A percentile compares a stretch with the other conserved stretches of the same genome.
phyloP scores from a whole-genome alignment of 2,888 invertebrate species.

The Hirtodrosophila duncani region DNA sequence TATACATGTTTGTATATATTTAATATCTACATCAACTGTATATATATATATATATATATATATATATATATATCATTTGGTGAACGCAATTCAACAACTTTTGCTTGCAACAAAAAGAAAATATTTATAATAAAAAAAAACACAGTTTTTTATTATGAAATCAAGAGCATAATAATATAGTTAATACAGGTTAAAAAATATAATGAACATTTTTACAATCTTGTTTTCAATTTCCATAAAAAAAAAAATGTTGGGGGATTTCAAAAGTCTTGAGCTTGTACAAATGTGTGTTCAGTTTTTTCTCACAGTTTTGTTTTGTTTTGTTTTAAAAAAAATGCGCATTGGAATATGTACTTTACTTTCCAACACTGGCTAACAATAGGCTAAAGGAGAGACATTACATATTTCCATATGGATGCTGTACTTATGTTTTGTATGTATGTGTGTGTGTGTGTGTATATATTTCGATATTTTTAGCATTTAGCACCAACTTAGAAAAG shows the following conservation, averaged over 20 bases:
- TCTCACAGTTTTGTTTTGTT: slow-evolving; percentile 22
- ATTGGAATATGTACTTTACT: slow-evolving; percentile 49
- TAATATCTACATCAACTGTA: slow-evolving; percentile 50
- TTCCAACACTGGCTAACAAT: slow-evolving; percentile 71
- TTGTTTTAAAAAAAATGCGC: slow-evolving; percentile 40
- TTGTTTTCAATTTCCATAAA: no score
- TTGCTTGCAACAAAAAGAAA: slow-evolving; percentile 14
- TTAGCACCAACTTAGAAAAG: slow-evolving; percentile 38
- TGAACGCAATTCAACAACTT: slow-evolving; percentile 1
- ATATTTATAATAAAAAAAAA: slow-evolving; percentile 11
- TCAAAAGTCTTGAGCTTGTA: no score
- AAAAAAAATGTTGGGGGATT: no score
- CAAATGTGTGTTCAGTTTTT: slow-evolving; percentile 34
- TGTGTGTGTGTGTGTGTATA: slow-evolving; percentile 32
- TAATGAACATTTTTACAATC: neutral
- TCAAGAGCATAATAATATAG: slow-evolving; percentile 16
- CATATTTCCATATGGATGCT: slow-evolving; percentile 3
- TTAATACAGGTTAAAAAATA: slow-evolving; percentile 3
- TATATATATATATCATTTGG: slow-evolving; percentile 11
- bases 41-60: slow-evolving; percentile 7
- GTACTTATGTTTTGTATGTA: slow-evolving; percentile 3
- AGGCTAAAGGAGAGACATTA: slow-evolving; percentile 58
- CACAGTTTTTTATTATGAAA: no score
- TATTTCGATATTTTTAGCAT: slow-evolving; percentile 74
- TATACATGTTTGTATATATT: slow-evolving; percentile 34